phyloP scores from a whole-genome alignment of 2,113 vertebrate species.

The Pluvialis apricaria region DNA sequence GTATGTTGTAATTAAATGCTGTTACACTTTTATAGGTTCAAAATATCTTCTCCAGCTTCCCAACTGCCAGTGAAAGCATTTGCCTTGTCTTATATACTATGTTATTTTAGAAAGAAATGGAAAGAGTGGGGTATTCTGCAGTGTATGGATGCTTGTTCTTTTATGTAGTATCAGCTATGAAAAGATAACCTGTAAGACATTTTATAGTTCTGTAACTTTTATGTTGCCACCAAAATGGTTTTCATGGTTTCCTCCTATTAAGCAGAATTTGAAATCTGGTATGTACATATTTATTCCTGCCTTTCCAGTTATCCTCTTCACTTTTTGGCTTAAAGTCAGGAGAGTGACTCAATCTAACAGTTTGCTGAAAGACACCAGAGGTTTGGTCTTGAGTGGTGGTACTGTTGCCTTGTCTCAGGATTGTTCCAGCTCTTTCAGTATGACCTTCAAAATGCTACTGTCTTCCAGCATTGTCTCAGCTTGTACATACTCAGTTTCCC shows the following conservation, averaged over 20 bases:
- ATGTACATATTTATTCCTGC: not conserved
- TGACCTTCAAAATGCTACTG: not conserved
- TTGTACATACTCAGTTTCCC: not conserved
- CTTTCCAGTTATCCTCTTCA: not conserved
- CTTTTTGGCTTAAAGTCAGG: constrained; percentile 1
- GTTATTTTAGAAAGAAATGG: not conserved
- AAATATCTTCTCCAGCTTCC: constrained; percentile 27
- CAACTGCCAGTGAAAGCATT: constrained; percentile 28
- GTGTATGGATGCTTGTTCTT: not conserved
- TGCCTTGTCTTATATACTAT: not conserved
- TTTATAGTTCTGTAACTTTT: not conserved
- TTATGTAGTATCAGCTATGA: not conserved
- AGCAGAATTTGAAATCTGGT: not conserved
- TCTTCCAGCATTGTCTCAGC: not conserved
- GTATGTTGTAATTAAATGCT: not conserved
- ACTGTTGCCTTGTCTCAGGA: not conserved
- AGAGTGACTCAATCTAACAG: not conserved
- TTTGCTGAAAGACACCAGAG: not conserved
- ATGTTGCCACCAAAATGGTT: not conserved
- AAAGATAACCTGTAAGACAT: not conserved
- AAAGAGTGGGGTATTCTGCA: not conserved
- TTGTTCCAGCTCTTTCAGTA: not conserved
- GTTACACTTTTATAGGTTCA: constrained; percentile 8
- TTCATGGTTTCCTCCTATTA: not conserved
- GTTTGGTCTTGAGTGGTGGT: not conserved